Evolutionary conservation across 2,888 invertebrate species (phyloP), one percentile per base, ranked within the genome.

Genomic region (Morpho achilles): DNA sequence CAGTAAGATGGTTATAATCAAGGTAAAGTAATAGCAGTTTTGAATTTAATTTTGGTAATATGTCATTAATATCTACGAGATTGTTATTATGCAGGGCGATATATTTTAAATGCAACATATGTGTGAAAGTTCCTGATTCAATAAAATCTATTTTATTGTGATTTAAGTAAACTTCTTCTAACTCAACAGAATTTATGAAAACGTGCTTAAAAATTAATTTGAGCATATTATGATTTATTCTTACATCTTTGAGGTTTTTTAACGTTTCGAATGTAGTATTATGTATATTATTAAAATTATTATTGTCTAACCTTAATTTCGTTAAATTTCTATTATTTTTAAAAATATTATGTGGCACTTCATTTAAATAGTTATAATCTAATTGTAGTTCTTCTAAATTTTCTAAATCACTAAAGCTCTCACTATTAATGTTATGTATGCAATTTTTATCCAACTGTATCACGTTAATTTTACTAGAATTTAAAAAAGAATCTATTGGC

Each of bases 381-480:
- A 98, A 91, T 80, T 96, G 95, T 67, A 98, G 87, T 80, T 96
- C 96, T 67, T 94, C 93, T 73, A 98, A 87, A 72, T 95, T 94
- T 40, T 91, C 91, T 74, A 97, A 88, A 41, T 95, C 95, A 67
- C 93, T 92, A 74, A 98, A 93, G 53, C 97, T 94, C 72, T 95
- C 94, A 61, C 94, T 93, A 83, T 97, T 95, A 62, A 98, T 93
- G 70, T 94, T 93, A 61, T 94, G 92, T 67, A 98, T 95, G 61
- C 97, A 96, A 84, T 97, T 97, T 71, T 96, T 95, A 77, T 97
- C 96, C 72, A 97, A 87, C 81, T 97, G 95, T 71, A 98, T 93
- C 58, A 95, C 94, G 56, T 94, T 93, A 62, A 98, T 92, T 72
- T 94, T 94, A 16, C 93, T 92, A 47, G 96, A 96, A 72, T 96